Evolutionary conservation across 1,140 invertebrate genomes (phyloP).

Genomic region (Drosophila pruinosa): DNA sequence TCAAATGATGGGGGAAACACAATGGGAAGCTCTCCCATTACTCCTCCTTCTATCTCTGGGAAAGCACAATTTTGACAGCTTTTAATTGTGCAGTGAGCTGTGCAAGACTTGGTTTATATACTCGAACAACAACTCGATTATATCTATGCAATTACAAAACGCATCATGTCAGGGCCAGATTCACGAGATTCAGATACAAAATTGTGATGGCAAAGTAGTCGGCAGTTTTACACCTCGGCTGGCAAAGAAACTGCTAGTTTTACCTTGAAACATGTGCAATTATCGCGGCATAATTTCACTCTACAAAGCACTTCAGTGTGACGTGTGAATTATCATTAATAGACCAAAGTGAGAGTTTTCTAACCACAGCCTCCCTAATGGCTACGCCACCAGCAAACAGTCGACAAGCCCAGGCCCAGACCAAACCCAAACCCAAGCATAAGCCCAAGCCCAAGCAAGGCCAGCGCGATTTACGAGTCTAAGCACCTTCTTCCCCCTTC

Average conservation of each 20-base stretch:
- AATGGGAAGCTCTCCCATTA: slow-evolving; percentile 19
- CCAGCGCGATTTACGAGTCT: slow-evolving; percentile 40
- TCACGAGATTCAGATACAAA: neutral
- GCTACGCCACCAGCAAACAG: slow-evolving; percentile 39
- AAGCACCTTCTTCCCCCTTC: slow-evolving; percentile 1
- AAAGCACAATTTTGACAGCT: slow-evolving; percentile 72
- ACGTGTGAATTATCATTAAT: slow-evolving; percentile 76
- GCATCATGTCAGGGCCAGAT: slow-evolving; percentile 42
- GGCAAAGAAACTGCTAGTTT: slow-evolving; percentile 52
- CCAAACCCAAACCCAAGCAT: slow-evolving; percentile 21
- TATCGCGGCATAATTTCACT: slow-evolving; percentile 71
- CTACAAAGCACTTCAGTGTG: slow-evolving; percentile 35
- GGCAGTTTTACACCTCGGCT: slow-evolving; percentile 67
- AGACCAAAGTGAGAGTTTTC: slow-evolving; percentile 72
- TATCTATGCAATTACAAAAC: slow-evolving; percentile 41
- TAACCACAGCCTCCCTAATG: slow-evolving; percentile 48
- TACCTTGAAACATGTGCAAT: slow-evolving; percentile 64
- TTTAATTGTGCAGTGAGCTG: slow-evolving; percentile 73
- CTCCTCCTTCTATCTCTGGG: neutral
- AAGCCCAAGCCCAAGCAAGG: slow-evolving; percentile 19
- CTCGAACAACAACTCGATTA: slow-evolving; percentile 30
- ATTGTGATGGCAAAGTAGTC: slow-evolving; percentile 8
- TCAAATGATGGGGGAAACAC: slow-evolving; percentile 64
- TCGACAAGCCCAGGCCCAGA: neutral
- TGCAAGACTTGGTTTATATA: slow-evolving; percentile 40